phyloP scores from a whole-genome alignment of 2,888 invertebrate species.

The Caenorhabditis sp. region DNA sequence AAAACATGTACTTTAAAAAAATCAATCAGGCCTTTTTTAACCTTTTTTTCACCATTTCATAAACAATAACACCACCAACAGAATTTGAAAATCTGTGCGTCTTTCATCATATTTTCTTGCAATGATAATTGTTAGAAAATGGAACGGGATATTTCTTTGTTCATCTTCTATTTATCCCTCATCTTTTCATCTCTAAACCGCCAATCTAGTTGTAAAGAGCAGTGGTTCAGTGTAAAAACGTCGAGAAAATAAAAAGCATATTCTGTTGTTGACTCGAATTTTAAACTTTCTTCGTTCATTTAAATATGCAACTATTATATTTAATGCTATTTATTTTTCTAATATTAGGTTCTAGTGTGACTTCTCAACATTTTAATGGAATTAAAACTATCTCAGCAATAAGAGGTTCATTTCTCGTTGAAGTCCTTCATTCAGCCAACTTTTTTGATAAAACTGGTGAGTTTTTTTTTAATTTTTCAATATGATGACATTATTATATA shows the following conservation, averaged over 20 bases:
- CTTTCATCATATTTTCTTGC: no score
- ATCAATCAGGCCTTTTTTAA: no score
- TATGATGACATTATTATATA: no score
- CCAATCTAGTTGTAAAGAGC: background rate
- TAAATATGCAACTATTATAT: no score
- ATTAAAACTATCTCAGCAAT: constrained; percentile 37
- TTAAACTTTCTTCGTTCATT: background rate
- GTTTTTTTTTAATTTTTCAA: no score
- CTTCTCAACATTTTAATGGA: background rate
- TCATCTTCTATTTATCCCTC: background rate
- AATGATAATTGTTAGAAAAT: no score
- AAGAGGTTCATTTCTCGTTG: constrained; percentile 60
- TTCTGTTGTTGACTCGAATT: background rate
- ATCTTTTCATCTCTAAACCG: background rate
- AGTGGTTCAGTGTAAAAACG: background rate
- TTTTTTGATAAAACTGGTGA: constrained; percentile 64
- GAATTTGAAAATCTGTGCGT: no score
- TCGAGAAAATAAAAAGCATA: background rate
- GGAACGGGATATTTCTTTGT: background rate
- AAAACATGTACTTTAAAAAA: no score
- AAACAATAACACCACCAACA: no score
- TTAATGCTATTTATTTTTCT: no score
- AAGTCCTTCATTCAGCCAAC: constrained; percentile 66
- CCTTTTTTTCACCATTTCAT: no score
- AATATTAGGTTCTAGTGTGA: background rate